phyloP scores from a whole-genome alignment of 35 echinoderm and acorn worm genomes.

The Heliocidaris tuberculata region DNA sequence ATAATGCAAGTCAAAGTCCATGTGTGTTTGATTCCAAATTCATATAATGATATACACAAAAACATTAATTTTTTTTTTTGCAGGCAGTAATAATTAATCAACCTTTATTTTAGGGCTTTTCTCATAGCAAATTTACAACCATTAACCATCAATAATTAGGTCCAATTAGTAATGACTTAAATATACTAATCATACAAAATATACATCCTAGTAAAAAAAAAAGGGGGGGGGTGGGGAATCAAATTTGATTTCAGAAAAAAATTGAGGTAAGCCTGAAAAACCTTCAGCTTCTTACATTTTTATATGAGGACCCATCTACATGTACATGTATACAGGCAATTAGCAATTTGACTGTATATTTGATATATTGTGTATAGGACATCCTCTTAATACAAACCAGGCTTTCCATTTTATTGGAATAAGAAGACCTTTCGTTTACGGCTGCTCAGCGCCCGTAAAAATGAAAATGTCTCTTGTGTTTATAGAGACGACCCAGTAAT shows the following conservation, averaged over 20 bases:
- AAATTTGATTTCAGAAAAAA: too few species aligned
- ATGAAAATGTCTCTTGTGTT: conserved; percentile 10
- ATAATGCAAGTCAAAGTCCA: not conserved
- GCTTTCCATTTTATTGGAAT: not conserved
- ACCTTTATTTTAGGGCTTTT: too few species aligned
- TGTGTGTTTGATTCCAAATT: not conserved
- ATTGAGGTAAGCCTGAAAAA: too few species aligned
- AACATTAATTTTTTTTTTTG: too few species aligned
- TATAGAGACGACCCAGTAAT: not conserved
- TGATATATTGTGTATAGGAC: not conserved
- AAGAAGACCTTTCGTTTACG: not conserved
- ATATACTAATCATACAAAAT: too few species aligned
- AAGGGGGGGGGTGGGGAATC: too few species aligned
- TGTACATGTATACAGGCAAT: not conserved
- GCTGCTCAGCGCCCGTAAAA: not conserved
- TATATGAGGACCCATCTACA: not conserved
- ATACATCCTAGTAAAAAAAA: too few species aligned
- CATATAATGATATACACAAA: not conserved
- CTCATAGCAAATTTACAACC: too few species aligned
- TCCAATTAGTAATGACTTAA: too few species aligned
- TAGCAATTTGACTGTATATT: not conserved
- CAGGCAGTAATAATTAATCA: too few species aligned
- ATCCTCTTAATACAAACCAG: not conserved
- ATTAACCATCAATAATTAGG: too few species aligned
- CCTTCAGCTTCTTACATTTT: too few species aligned